Percentiles rank a stretch among this genome's conserved stretches.
Conservation (phyloP, 2,113 vertebrate species). For the Struthio camelus region DNA sequence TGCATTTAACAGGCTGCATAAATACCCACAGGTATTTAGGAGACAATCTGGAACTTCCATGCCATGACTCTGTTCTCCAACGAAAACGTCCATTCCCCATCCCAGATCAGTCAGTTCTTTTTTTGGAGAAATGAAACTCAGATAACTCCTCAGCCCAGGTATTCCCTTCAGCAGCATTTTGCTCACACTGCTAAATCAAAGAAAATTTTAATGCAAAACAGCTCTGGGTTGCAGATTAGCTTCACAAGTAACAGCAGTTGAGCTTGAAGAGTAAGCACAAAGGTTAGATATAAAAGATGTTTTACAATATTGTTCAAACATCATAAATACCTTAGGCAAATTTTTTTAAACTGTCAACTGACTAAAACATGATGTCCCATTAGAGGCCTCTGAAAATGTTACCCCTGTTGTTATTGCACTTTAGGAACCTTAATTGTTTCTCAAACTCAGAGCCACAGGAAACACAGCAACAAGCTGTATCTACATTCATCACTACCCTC, state of each 20-base stretch:
- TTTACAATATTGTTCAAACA: conserved; percentile 49
- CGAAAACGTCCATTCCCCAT: neutral
- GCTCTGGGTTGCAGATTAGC: neutral
- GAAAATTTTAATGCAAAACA: conserved; percentile 15
- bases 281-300: conserved; percentile 1
- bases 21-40: neutral
- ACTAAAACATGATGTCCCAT: neutral
- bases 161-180: conserved; percentile 15
- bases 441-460: neutral
- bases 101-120: neutral
- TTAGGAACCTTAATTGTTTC: neutral
- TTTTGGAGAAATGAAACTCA: neutral
- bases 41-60: neutral
- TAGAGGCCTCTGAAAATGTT: neutral
- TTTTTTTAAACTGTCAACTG: conserved; percentile 8
- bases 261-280: neutral
- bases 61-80: neutral
- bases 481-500: neutral
- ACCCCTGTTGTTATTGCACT: neutral
- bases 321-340: conserved; percentile 32
- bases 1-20: neutral
- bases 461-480: rapidly evolving
- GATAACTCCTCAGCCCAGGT: neutral
- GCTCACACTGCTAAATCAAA: conserved; percentile 13
- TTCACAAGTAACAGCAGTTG: conserved; percentile 17